Base-by-base conservation (phyloP, 2,888 invertebrate genomes). In the Dioctria rufipes region DNA sequence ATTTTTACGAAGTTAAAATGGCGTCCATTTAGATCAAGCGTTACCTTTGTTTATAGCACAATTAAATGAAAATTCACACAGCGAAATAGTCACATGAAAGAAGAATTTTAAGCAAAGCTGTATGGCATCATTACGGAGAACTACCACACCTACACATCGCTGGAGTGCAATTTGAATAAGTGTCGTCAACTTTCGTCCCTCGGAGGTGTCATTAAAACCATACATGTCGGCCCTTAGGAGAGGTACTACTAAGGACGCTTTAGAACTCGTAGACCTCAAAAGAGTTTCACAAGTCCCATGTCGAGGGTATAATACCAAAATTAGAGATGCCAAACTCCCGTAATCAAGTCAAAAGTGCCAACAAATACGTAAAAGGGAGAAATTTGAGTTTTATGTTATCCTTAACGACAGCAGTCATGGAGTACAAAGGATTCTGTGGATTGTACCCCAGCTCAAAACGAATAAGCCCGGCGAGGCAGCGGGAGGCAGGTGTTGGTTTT, bases 311-410 rank as follows among this genome's bases (percentile, higher is more conserved):
- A 73, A 79, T 75, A 40, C 37, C 71, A 78, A 79, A 78, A 81
- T 81, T 79, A 81, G 79, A 80, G 79, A 75, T 69, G 81, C 79
- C 81, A 81, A 81, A 81, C 81, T 81, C 80, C 13, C 61, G 75
- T 81, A 81, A 81, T 81, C 79, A 73, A 75, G 80, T 73, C 73
- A 58, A 81, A 81, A 81, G 81, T 81, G 75, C 81, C 75, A 75
- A 58, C 79, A 79, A 25, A 80, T 78, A 61, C 79, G 46, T 49
- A 81, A 81, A 81, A 65, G 63, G 58, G 69, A 54, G 78, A 78
- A 69, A 73, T 81, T 81, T 73, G 63, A 78, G 81, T 71, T 81
- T 81, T 78, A 81, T 79, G 78, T 46, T 54, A 73, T 78, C 71
- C 73, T 73, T 79, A 78, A 81, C 81, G 69, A 71, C 69, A 60